Conservation (phyloP, 1,140 invertebrate species). For the Drosophila kurseongensis region DNA sequence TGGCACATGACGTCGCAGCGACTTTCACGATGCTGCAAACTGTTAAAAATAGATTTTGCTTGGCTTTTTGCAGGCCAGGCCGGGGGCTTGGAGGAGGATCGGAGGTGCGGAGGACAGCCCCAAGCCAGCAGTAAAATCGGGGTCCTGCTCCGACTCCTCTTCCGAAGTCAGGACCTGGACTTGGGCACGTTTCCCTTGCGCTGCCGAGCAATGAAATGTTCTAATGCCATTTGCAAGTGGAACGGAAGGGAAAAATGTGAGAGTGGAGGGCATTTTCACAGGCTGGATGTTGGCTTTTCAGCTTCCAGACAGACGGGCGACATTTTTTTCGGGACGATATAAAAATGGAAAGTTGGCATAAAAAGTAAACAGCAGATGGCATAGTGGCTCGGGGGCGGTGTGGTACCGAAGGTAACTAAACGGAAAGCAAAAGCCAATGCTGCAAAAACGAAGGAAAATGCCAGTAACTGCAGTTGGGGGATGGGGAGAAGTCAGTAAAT, state of each 20-base stretch:
- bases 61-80: constrained; percentile 28
- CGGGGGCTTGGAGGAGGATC: neutral
- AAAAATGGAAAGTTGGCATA: constrained; percentile 80
- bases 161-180: constrained; percentile 40
- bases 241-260: constrained; percentile 22
- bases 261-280: constrained; percentile 13
- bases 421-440: constrained; percentile 74
- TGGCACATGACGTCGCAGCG: constrained; percentile 44
- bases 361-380: constrained; percentile 62
- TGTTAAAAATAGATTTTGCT: constrained; percentile 73
- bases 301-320: constrained; percentile 61
- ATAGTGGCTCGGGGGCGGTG: constrained; percentile 12
- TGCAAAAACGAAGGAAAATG: constrained; percentile 27
- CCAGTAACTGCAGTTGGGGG: constrained; percentile 30
- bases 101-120: neutral
- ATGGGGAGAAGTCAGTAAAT: constrained; percentile 61
- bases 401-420: constrained; percentile 67
- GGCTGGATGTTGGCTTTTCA: constrained; percentile 50
- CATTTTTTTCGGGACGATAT: constrained; percentile 61
- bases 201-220: constrained; percentile 66
- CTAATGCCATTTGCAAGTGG: constrained; percentile 69
- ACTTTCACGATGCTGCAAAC: constrained; percentile 56
- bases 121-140: constrained; percentile 5
- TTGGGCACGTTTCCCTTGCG: constrained; percentile 63
- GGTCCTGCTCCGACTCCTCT: neutral